These are phyloP conservation scores for Chaetura pelagica DNA, from an alignment of 2,113 vertebrate species.

Conservation along the genomic window DNA sequence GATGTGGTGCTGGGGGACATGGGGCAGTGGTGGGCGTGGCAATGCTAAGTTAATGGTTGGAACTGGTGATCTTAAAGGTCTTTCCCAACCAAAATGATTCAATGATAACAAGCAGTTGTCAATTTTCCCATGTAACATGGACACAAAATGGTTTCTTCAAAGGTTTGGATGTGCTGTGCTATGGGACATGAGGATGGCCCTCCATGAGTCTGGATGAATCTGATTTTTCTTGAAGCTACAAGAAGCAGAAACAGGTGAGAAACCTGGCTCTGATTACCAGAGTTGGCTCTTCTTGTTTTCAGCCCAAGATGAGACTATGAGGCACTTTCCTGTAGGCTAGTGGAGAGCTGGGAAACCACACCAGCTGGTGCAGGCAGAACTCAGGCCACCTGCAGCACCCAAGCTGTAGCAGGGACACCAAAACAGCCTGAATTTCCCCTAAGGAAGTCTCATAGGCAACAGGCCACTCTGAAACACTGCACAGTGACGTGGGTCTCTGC, in stretches of 20 bases:
- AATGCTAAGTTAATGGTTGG: no score
- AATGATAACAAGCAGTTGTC: background rate
- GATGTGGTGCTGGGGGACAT: no score
- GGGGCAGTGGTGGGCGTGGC: no score
- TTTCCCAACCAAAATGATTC: no score
- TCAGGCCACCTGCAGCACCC: background rate
- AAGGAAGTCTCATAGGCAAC: background rate
- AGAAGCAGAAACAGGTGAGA: background rate
- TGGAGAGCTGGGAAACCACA: background rate
- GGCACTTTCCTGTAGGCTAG: background rate
- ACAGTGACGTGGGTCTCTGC: background rate
- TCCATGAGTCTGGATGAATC: background rate
- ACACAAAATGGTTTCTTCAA: background rate
- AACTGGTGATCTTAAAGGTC: no score
- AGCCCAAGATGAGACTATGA: background rate
- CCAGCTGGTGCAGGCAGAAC: background rate
- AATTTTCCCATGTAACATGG: background rate
- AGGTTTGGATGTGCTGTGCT: background rate
- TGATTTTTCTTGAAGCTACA: background rate
- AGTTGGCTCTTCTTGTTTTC: background rate
- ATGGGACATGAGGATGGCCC: background rate
- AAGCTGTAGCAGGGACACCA: background rate
- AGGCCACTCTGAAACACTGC: accelerated
- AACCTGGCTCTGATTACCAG: background rate
- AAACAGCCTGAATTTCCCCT: background rate